Percentiles rank a stretch among this genome's conserved stretches.
Evolutionary conservation across 2,113 vertebrate genomes (phyloP).

Genomic region (Platysternon megacephalum): DNA sequence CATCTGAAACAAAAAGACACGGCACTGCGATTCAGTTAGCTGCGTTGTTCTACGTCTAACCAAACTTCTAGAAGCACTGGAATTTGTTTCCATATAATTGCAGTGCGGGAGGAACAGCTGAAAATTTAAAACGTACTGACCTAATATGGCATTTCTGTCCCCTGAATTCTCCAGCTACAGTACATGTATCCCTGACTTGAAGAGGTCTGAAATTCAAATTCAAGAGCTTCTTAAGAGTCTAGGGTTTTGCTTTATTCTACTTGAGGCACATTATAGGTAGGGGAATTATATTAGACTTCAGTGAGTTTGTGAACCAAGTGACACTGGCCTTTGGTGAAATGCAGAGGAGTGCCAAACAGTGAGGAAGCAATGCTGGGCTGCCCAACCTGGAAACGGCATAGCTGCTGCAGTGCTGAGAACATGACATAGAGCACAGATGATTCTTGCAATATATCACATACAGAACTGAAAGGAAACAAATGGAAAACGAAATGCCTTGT

Average conservation of each 20-base stretch:
- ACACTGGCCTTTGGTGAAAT: background rate
- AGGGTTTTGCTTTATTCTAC: background rate
- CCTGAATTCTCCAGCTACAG: background rate
- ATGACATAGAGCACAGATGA: fast-evolving
- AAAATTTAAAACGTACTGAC: background rate
- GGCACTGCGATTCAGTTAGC: background rate
- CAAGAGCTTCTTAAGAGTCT: background rate
- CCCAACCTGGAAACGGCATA: background rate
- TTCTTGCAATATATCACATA: background rate
- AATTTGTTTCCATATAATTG: background rate
- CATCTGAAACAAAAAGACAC: background rate
- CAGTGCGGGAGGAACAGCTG: background rate
- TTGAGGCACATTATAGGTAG: background rate
- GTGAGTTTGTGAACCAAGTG: background rate
- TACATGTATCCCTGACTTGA: background rate
- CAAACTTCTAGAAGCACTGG: background rate
- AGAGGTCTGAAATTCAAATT: background rate
- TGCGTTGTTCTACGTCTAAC: background rate
- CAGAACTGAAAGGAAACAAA: background rate
- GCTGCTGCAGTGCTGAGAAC: background rate
- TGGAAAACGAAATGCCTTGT: background rate
- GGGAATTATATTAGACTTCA: background rate
- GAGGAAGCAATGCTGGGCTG: background rate
- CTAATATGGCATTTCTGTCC: background rate
- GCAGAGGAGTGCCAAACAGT: background rate